phyloP scores from a whole-genome alignment of 1,140 invertebrate species.

The Steinernema feltiae region DNA sequence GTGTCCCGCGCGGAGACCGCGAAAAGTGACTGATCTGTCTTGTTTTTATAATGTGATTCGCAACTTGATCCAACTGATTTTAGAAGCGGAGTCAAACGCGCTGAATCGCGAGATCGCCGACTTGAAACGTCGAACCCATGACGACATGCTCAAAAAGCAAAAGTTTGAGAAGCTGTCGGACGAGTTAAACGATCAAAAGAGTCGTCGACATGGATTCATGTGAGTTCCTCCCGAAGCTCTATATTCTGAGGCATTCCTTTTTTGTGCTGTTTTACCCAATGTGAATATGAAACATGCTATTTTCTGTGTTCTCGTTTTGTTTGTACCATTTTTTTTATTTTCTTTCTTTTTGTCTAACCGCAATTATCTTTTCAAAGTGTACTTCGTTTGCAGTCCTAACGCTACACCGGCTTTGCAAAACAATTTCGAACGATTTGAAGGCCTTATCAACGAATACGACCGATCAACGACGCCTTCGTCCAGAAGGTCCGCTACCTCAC shows the following conservation, averaged over 20 bases:
- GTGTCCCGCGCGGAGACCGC: background rate
- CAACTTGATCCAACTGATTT: no score
- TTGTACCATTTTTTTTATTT: background rate
- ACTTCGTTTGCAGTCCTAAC: conserved; percentile 23
- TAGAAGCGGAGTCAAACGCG: background rate
- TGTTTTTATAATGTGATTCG: background rate
- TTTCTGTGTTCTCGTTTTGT: no score
- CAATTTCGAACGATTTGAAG: conserved; percentile 34
- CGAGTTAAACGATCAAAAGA: conserved; percentile 31
- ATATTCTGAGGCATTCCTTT: background rate
- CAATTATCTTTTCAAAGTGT: background rate
- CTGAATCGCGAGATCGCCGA: conserved; percentile 4
- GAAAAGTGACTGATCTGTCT: background rate
- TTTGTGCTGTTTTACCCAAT: no score
- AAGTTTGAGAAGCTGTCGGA: conserved; percentile 32
- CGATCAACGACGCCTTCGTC: conserved; percentile 18
- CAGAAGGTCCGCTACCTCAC: background rate
- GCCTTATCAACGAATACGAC: conserved; percentile 34
- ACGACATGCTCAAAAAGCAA: conserved; percentile 29
- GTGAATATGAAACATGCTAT: background rate
- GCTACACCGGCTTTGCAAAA: conserved; percentile 32
- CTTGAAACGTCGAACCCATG: conserved; percentile 17
- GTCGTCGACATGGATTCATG: conserved; percentile 34
- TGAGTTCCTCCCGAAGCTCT: conserved; percentile 17
- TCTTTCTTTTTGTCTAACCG: background rate